Conservation (phyloP, 2,888 invertebrate species). For the Zele albiditarsus region DNA sequence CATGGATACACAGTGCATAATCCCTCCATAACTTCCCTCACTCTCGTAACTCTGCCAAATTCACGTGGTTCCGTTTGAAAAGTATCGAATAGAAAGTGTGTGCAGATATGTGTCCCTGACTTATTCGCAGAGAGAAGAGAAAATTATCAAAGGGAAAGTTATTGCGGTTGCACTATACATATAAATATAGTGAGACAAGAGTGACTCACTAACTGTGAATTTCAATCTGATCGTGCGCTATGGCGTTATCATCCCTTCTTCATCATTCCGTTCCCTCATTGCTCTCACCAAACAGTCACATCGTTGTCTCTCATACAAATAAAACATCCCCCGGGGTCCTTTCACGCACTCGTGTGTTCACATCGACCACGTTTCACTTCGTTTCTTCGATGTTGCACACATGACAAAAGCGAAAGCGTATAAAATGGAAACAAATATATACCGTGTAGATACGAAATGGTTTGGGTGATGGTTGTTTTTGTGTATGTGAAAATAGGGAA, state of each 20-base stretch:
- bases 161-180: too few species aligned
- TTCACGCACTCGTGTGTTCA: background rate
- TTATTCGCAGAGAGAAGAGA: too few species aligned
- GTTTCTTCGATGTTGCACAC: constrained; percentile 22
- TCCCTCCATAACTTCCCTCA: too few species aligned
- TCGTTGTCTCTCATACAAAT: background rate
- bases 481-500: background rate
- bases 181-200: background rate
- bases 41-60: too few species aligned
- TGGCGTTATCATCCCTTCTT: constrained; percentile 30
- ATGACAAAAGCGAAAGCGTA: constrained; percentile 15
- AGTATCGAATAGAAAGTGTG: too few species aligned
- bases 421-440: constrained; percentile 14
- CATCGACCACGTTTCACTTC: constrained; percentile 19
- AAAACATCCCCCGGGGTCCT: background rate
- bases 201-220: constrained; percentile 59
- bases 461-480: background rate
- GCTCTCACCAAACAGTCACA: constrained; percentile 14
- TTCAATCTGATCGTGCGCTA: constrained; percentile 61
- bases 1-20: background rate
- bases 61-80: too few species aligned
- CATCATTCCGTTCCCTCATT: constrained; percentile 3
- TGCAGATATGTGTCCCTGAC: too few species aligned
- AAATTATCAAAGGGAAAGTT: too few species aligned
- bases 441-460: background rate